Evolutionary conservation across 1,140 invertebrate genomes (phyloP).

Genomic region (Tetramorium parvispinum): DNA sequence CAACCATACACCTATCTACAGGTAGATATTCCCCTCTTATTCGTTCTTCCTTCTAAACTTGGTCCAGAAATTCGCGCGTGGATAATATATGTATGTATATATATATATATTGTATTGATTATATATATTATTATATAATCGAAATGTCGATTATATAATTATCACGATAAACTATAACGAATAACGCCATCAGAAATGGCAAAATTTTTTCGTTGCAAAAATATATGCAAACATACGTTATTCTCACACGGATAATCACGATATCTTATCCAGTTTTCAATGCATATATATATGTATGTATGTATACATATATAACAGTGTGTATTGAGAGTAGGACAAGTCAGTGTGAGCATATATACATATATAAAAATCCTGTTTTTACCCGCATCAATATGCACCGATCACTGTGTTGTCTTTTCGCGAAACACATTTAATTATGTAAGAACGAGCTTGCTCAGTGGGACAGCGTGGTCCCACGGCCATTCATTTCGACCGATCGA

Average conservation of each 20-base stretch:
- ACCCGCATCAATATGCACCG: constrained; percentile 69
- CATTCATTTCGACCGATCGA: constrained; percentile 67
- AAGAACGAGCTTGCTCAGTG: constrained; percentile 56
- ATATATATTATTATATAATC: neutral
- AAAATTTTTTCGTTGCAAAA: neutral
- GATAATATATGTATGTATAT: constrained; percentile 35
- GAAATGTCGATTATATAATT: neutral
- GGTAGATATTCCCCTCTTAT: constrained; percentile 89
- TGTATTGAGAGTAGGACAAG: neutral
- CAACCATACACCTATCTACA: constrained; percentile 96
- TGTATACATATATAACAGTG: neutral
- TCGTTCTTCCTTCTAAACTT: constrained; percentile 73
- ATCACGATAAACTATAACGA: neutral
- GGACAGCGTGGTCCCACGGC: constrained; percentile 50
- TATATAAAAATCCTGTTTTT: constrained; percentile 40
- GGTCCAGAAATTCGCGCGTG: constrained; percentile 63
- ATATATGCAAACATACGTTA: neutral
- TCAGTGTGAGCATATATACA: constrained; percentile 10
- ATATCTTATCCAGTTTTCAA: neutral
- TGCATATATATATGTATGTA: constrained; percentile 1
- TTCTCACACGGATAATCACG: constrained; percentile 49
- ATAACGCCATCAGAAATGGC: neutral
- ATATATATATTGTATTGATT: neutral
- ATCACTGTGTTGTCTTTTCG: constrained; percentile 60
- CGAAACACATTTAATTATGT: constrained; percentile 55